Evolutionary conservation across 2,113 vertebrate species (phyloP), one percentile per base, ranked within the genome.

Genomic region (Macquaria ambigua): DNA sequence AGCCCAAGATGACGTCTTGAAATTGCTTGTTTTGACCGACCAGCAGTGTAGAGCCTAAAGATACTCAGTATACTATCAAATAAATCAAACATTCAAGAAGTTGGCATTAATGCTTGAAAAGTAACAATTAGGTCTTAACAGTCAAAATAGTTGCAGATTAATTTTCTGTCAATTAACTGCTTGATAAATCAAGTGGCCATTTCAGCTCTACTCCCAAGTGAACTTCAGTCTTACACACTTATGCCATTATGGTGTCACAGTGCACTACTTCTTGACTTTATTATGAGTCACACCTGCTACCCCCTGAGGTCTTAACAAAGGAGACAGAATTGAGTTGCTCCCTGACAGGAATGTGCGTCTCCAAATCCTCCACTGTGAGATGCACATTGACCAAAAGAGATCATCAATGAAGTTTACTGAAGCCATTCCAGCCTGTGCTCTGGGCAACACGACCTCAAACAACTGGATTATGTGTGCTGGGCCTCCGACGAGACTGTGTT

Each of bases 391-490:
- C 31, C 28, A 5, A 41, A 71, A 68, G 34, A 50, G 50, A 52
- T 31, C 53, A 52, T 31, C 53, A 28, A 25, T 66, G 5, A 34
- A 55, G 31, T 43, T 64, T 34, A 73, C 52, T 34, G 18, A 52
- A 28, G 56, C 18, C 23, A 48, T 25, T 73, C 39, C 71, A 52
- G 28, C 16, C 46, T 20, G 41, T 20, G 53, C 25, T 43, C 28
- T 11, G 58, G 41, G 50, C 28, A 77, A 64, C 48, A 66, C 28
- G 23, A 46, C 53, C 68, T 34, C 74, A 66, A 15, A 58, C 59
- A 72, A 5, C 14, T 58, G 62, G 16, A 4, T 43, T 7, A 3
- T 63, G 68, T 48, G 23, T 28, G 18, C 2, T 7, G 20, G 4
- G 61, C 8, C 8, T 37, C 23, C 43, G 46, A 25, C 43, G 21